Evolutionary conservation across 1,140 invertebrate genomes (phyloP), one percentile per base, ranked within the genome.

Genomic region (Pachyrhynchus sulphureomaculatus): DNA sequence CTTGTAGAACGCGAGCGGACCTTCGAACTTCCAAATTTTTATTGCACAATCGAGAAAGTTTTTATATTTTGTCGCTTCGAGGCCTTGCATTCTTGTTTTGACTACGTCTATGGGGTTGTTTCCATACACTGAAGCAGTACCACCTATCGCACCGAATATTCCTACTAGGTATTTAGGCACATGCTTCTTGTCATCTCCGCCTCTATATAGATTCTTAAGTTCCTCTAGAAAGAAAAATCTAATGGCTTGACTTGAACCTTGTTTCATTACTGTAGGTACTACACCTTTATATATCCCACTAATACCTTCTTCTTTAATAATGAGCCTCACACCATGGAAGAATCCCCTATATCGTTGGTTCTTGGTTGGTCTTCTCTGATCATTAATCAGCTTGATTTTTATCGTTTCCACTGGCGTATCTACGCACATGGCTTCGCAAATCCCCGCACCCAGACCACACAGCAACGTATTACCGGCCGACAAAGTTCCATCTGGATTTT

Each of bases 341-440:
- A 99, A 99, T 12, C 97, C 96, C 72, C 81, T 87, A 72, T 88
- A 99, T 77, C 87, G 85, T 13, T 96, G 97, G 71, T 95, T n/a
- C n/a, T n/a, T n/a, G n/a, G n/a, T 95, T 12, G 87, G 84, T 32
- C 90, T 90, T 67, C 96, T 83, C 80, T 96, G 93, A 77, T 99
- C 97, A 75, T 99, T 96, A 69, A 99, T 99, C 75, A 99, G 99
- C 80, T 99, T 99, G 21, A 99, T 96, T 83, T 99, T 99, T 39
- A 99, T 83, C 0, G 97, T 99, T 79, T 99, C 97, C 97, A 99
- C 99, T 4, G 97, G 97, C 0, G 96, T 99, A 0, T 99, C 96
- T 2, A 91, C 96, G 61, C 99, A 87, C 65, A 99, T 88, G 13
- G 97, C 97, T 80, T 98, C 97, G 61, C 84, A 86, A 5, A 98